These are phyloP conservation scores for Australoheros facetus DNA, from an alignment of 2,797 vertebrate species.

Conservation along the genomic window DNA sequence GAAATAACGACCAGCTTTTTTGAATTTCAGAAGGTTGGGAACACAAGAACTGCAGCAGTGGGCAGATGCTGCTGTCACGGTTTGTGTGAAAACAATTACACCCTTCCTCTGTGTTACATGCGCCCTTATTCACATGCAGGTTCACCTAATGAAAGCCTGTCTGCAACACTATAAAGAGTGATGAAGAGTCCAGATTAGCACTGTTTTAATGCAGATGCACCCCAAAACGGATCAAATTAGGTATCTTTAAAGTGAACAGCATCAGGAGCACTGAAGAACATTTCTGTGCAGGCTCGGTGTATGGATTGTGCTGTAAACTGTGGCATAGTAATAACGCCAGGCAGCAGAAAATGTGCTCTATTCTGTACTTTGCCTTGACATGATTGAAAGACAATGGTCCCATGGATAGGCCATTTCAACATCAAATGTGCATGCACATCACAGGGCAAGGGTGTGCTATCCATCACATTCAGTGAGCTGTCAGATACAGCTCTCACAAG, in stretches of 20 bases:
- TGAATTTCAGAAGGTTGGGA: constrained; percentile 39
- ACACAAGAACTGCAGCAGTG: constrained; percentile 45
- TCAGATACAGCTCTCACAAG: constrained; percentile 70
- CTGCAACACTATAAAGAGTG: constrained; percentile 29
- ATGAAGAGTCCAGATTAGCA: constrained; percentile 36
- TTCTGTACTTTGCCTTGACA: constrained; percentile 81
- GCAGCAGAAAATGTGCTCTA: constrained; percentile 75
- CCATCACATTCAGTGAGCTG: constrained; percentile 82
- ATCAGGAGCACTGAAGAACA: constrained; percentile 20
- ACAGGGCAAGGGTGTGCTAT: constrained; percentile 79
- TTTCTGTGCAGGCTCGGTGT: constrained; percentile 46
- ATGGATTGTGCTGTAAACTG: constrained; percentile 68
- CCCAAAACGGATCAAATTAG: constrained; percentile 46
- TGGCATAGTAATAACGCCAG: constrained; percentile 72
- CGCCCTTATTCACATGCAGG: constrained; percentile 53
- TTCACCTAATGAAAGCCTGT: constrained; percentile 61
- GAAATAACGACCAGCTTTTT: constrained; percentile 52
- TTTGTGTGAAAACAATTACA: constrained; percentile 62
- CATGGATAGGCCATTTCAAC: constrained; percentile 81
- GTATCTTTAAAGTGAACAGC: constrained; percentile 36
- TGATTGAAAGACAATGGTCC: constrained; percentile 84
- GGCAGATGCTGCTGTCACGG: constrained; percentile 55
- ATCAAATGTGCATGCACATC: constrained; percentile 84
- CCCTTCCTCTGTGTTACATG: constrained; percentile 37
- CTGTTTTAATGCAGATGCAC: constrained; percentile 37